These are phyloP conservation scores for Erebia aethiops DNA, from an alignment of 2,888 invertebrate genomes.

Conservation along the genomic window DNA sequence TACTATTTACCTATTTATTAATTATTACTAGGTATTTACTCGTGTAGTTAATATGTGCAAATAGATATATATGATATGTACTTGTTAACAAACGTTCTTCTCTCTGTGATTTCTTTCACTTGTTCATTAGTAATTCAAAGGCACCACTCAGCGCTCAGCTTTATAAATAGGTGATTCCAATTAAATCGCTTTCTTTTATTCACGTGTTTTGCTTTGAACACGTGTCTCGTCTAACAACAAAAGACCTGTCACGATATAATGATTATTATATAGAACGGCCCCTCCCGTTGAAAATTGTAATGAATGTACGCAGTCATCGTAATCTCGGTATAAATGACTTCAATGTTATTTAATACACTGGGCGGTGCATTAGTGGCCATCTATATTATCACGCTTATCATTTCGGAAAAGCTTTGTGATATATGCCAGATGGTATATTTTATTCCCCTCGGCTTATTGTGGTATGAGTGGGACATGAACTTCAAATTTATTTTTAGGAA, in stretches of 20 bases:
- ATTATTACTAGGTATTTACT: too few species aligned
- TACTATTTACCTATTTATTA: too few species aligned
- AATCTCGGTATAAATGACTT: conserved; percentile 68
- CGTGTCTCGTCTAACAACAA: conserved; percentile 52
- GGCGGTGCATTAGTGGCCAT: conserved; percentile 70
- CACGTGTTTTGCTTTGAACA: conserved; percentile 60
- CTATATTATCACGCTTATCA: conserved; percentile 75
- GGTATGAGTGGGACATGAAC: conserved; percentile 7
- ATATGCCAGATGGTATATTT: conserved; percentile 63
- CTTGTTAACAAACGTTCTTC: background rate
- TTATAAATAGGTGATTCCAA: conserved; percentile 45
- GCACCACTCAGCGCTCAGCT: conserved; percentile 16
- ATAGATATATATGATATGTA: background rate
- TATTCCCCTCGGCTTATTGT: conserved; percentile 10
- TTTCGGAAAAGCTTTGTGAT: conserved; percentile 72
- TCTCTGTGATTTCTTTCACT: background rate
- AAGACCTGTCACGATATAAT: conserved; percentile 47
- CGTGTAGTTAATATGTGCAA: too few species aligned
- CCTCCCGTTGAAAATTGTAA: conserved; percentile 49
- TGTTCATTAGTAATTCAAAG: conserved; percentile 17
- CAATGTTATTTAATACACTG: conserved; percentile 71
- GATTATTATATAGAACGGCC: conserved; percentile 52
- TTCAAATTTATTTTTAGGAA: conserved; percentile 17
- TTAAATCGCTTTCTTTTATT: conserved; percentile 50
- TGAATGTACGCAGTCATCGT: conserved; percentile 54